Percentiles rank a stretch among this genome's conserved stretches.
Evolutionary conservation across 2,113 vertebrate genomes (phyloP).

Genomic region (Scortum barcoo): DNA sequence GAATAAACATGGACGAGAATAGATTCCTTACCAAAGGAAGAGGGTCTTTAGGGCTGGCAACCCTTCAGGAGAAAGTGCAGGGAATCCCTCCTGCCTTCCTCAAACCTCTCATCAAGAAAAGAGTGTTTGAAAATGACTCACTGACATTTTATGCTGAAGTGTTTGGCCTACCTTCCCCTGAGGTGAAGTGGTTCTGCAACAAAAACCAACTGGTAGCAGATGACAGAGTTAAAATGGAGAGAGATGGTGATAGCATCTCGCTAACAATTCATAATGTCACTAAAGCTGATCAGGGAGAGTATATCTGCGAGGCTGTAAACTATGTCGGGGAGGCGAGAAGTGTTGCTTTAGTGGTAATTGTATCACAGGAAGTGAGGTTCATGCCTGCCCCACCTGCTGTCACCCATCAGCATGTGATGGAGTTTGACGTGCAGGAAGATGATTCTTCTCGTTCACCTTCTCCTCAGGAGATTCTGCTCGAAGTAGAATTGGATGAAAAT

Average conservation of each 20-base stretch:
- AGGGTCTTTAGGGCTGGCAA: conserved; percentile 84
- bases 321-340: conserved; percentile 95
- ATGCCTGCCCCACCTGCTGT: conserved; percentile 91
- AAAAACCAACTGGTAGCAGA: conserved; percentile 87
- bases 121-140: conserved; percentile 88
- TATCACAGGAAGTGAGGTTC: conserved; percentile 87
- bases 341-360: conserved; percentile 88
- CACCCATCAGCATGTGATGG: conserved; percentile 97
- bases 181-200: conserved; percentile 95
- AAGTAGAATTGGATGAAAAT: conserved; percentile 96
- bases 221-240: conserved; percentile 86
- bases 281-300: conserved; percentile 90
- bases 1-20: conserved; percentile 75
- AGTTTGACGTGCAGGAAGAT: conserved; percentile 93
- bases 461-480: conserved; percentile 97
- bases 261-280: conserved; percentile 87
- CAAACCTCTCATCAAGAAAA: conserved; percentile 89
- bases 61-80: conserved; percentile 90
- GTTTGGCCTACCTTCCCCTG: conserved; percentile 91
- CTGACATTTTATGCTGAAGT: conserved; percentile 91
- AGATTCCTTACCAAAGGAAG: conserved; percentile 77
- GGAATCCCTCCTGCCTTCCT: conserved; percentile 95
- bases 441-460: conserved; percentile 94
- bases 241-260: conserved; percentile 87
- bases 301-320: conserved; percentile 94